These are phyloP conservation scores for Onychomys arenicola DNA, from an alignment of 2,797 vertebrate genomes.

Conservation along the genomic window DNA sequence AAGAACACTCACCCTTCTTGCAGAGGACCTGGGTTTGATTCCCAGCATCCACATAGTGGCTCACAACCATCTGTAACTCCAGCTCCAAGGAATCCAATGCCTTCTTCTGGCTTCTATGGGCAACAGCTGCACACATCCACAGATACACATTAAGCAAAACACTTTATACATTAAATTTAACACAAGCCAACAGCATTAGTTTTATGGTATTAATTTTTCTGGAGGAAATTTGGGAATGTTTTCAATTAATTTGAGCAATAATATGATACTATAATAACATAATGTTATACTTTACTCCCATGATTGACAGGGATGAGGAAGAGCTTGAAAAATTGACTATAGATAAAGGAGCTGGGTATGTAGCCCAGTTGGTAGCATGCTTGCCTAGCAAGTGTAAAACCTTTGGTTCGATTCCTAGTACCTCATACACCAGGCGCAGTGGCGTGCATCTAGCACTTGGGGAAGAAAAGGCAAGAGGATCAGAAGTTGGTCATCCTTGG, in stretches of 20 bases:
- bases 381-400: background rate
- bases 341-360: background rate
- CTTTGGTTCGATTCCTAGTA: background rate
- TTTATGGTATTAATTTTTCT: conserved; percentile 23
- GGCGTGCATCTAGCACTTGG: background rate
- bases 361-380: background rate
- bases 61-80: background rate
- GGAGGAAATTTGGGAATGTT: background rate
- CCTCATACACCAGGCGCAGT: too few species aligned
- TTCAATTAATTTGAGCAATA: conserved; percentile 45
- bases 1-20: too few species aligned
- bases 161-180: background rate
- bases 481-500: background rate
- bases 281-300: background rate
- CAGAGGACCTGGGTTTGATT: background rate
- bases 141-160: background rate
- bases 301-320: background rate
- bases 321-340: background rate
- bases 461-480: background rate
- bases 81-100: background rate
- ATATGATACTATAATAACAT: background rate
- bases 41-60: background rate
- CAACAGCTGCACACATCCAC: background rate
- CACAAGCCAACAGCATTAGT: background rate
- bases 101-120: background rate